phyloP scores from a whole-genome alignment of 2,888 invertebrate species.

The Encarsia formosa region DNA sequence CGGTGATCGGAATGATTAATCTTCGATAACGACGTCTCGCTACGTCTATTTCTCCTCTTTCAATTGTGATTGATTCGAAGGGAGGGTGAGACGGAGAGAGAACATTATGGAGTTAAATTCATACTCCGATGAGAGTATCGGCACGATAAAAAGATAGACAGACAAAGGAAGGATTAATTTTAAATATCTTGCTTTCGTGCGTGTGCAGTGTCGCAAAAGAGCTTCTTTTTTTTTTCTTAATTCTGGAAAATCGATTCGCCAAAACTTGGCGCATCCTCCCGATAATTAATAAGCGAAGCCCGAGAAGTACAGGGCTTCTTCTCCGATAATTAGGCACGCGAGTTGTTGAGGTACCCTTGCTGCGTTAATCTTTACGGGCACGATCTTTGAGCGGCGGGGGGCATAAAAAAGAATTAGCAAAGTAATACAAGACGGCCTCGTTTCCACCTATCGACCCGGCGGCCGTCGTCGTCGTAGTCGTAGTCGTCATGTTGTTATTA shows the following conservation, averaged over 20 bases:
- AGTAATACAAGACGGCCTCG: slow-evolving; percentile 26
- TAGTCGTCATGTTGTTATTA: slow-evolving; percentile 22
- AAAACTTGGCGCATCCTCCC: background rate
- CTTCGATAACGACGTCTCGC: slow-evolving; percentile 6
- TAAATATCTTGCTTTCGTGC: slow-evolving; percentile 42
- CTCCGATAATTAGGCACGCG: too few relatives aligned
- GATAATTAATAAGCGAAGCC: slow-evolving; percentile 11
- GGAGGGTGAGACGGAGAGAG: slow-evolving; percentile 43
- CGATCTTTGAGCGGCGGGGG: slow-evolving; percentile 20
- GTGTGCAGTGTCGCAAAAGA: background rate
- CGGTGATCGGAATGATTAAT: too few relatives aligned
- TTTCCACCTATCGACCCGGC: slow-evolving; percentile 24
- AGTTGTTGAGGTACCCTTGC: background rate
- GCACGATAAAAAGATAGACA: slow-evolving; percentile 48
- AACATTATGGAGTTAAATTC: slow-evolving; percentile 49
- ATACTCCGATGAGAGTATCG: slow-evolving; percentile 49
- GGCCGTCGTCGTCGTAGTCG: slow-evolving; percentile 1
- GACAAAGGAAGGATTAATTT: slow-evolving; percentile 51
- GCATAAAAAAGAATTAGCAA: slow-evolving; percentile 25
- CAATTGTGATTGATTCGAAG: slow-evolving; percentile 46
- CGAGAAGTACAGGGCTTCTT: too few relatives aligned
- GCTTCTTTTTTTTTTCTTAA: background rate
- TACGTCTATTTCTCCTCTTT: slow-evolving; percentile 31
- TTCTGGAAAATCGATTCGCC: background rate
- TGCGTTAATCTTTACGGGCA: slow-evolving; percentile 25